Conservation (phyloP, 2,888 invertebrate genomes). For the Rotaria magnacalcarata region DNA sequence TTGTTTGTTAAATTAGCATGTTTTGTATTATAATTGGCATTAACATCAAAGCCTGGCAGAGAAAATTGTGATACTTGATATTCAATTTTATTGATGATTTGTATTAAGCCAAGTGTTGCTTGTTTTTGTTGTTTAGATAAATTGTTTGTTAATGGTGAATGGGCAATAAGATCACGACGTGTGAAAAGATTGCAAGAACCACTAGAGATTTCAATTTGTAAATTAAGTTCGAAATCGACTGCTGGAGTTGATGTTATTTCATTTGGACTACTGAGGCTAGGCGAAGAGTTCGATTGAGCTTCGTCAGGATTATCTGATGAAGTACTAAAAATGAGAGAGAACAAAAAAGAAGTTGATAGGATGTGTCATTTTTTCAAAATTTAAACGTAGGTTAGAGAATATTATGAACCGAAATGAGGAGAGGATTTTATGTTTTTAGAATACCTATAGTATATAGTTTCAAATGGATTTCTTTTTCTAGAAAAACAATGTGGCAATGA, state of each 20-base stretch:
- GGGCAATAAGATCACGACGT: constrained; percentile 64
- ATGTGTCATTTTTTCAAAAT: too few relatives aligned
- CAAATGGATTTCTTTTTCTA: constrained; percentile 13
- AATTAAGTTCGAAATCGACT: constrained; percentile 88
- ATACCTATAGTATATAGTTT: background rate
- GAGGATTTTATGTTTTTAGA: background rate
- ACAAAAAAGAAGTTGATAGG: too few relatives aligned
- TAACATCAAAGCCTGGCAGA: constrained; percentile 59
- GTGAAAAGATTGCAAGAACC: constrained; percentile 94
- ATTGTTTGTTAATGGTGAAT: background rate
- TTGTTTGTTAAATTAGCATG: constrained; percentile 10
- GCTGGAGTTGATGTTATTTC: constrained; percentile 64
- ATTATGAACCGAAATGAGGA: too few relatives aligned
- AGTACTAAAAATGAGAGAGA: background rate
- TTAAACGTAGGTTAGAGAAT: too few relatives aligned
- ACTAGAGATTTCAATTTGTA: constrained; percentile 89
- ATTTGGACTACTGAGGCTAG: background rate
- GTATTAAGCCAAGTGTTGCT: background rate
- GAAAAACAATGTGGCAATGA: background rate
- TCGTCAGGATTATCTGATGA: background rate
- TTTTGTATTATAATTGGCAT: constrained; percentile 49
- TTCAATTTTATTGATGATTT: background rate
- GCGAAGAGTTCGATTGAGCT: background rate
- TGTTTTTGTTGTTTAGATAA: constrained; percentile 20
- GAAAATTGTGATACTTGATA: constrained; percentile 32